Evolutionary conservation across 53 echinoderm and acorn worm genomes (phyloP), one percentile per base, ranked within the genome.

Genomic region (Luidia sarsii): DNA sequence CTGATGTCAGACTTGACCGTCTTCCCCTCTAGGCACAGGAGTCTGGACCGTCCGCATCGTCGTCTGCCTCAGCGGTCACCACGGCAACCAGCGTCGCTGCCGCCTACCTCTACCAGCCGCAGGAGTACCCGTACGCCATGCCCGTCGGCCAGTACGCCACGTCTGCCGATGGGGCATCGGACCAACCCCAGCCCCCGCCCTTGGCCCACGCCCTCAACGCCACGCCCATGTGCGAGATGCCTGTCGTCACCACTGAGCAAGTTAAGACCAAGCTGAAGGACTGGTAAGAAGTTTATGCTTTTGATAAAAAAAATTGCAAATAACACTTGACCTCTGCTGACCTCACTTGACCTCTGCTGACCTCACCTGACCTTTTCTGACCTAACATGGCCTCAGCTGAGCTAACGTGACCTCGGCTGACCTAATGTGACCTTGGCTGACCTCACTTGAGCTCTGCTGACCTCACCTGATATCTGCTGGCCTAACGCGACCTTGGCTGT

Each of bases 211-310:
- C 80, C 28, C 82, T 89, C 3, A 81, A 89, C 51, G 59, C 91
- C 3, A 70, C 90, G 28, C 66, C 83, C 15, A 57, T 93, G 34
- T 94, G 93, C 9, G 81, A 67, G 8, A 86, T 97, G 37, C 91
- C 93, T 1, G 32, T 71, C 4, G 80, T 97, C 10, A 86, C 79
- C 20, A 75, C 89, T 30, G 92, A 94, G 51, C 85, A 85, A 48
- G 79, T 97, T 28, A 86, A 88, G 86, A 97, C 88, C 64, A 71
- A 84, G 62, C 57, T 97, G 64, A 85, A 83, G 31, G 90, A 97
- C 71, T 94, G 93, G 97, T 97, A 81, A 82, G 65, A 25, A 25
- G 34, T 80, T n/a, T 49, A 8, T 25, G 15, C 48, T 60, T 24
- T 34, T 64, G n/a, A n/a, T n/a, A n/a, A n/a, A n/a, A n/a, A n/a